Evolutionary conservation across 1,140 invertebrate genomes (phyloP).

Genomic region (Aphelinus atriplicis): DNA sequence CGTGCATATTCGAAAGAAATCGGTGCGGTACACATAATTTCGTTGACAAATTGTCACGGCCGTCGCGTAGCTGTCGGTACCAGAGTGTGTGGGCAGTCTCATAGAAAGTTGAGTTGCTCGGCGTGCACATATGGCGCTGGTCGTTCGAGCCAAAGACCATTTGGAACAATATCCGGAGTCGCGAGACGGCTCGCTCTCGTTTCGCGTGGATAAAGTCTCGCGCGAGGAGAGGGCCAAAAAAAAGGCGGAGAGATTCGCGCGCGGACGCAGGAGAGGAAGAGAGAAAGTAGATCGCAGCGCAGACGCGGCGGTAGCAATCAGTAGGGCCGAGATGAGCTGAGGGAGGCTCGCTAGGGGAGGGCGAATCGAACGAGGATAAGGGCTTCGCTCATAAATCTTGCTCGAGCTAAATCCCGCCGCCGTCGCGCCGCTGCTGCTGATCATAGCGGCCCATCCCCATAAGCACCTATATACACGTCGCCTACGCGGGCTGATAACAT

Average conservation of each 20-base stretch:
- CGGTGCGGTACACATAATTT: too few species aligned
- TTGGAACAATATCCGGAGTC: constrained; percentile 33
- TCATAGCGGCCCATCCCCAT: too few species aligned
- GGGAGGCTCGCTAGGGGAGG: constrained; percentile 18
- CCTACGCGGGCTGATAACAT: constrained; percentile 60
- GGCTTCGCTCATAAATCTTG: constrained; percentile 65
- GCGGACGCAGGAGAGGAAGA: constrained; percentile 5
- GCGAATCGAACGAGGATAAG: constrained; percentile 44
- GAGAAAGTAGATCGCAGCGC: background rate
- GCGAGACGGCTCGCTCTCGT: constrained; percentile 13
- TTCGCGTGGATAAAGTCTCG: constrained; percentile 40
- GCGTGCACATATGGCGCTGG: too few species aligned
- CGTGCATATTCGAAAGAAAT: too few species aligned
- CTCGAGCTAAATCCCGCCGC: constrained; percentile 64
- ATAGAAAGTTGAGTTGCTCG: too few species aligned
- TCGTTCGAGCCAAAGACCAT: background rate
- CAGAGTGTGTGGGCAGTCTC: too few species aligned
- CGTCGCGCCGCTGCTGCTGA: too few species aligned
- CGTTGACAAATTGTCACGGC: too few species aligned
- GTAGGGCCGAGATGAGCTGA: constrained; percentile 13
- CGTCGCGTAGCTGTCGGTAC: too few species aligned
- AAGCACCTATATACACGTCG: too few species aligned
- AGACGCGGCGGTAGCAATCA: constrained; percentile 28
- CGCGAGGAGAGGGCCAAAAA: constrained; percentile 36
- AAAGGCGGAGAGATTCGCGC: constrained; percentile 10